Base-by-base conservation (phyloP, 2,113 vertebrate species). In the Thinocorus orbignyianus region DNA sequence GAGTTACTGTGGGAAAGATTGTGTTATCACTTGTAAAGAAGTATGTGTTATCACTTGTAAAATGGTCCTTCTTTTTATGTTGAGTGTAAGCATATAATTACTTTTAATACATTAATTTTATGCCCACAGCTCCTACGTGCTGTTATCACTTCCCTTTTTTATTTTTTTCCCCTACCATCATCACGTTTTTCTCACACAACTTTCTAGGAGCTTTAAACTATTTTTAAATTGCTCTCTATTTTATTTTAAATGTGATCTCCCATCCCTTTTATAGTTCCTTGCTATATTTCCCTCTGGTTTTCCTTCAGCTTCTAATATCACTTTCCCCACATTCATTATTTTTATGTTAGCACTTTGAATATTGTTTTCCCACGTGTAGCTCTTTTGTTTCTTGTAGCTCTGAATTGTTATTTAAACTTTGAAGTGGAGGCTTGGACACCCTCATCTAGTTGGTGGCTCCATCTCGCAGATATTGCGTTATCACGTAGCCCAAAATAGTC, bases 271-370 rank as follows among this genome's bases (percentile, higher is more conserved):
- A 94, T 64, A 81, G 49, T 64, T 82, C 31, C 41, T 54, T 64
- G 37, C 41, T 93, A 46, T 64, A 87, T 93, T 95, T 87, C 94
- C 93, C 85, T 81, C 44, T 84, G 35, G 33, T 86, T 90, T 96
- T 94, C 28, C 74, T 70, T 73, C 70, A 81, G n/a, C 48, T 86
- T 91, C 93, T 93, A 92, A 93, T 95, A 92, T 95, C 37, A 11
- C 80, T 92, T 95, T 93, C 60, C 42, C 61, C 51, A 4, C 35
- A 35, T 66, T 94, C 87, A 85, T 95, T 95, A 90, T 90, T 93
- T 92, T 77, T 54, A 71, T 68, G 20, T 37, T 74, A 81, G 39
- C 60, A 68, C 64, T 91, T 79, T 72, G 89, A 55, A 73, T 73
- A 81, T 33, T 88, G 37, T 74, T 96, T 95, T 90, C 81, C 46